phyloP scores from a whole-genome alignment of 2,113 vertebrate species.

The Nothobranchius furzeri region DNA sequence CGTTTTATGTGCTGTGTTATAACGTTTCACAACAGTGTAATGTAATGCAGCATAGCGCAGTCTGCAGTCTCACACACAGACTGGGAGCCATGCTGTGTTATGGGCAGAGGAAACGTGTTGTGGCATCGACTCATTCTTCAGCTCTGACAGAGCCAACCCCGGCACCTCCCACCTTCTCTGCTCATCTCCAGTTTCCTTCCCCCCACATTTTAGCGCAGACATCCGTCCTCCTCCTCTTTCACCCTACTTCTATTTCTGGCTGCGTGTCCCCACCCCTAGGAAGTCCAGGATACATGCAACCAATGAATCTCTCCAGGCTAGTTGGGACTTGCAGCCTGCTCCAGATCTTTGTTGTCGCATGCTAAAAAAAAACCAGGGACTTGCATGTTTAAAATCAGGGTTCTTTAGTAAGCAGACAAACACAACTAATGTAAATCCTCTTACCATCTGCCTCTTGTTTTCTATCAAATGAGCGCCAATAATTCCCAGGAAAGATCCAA shows the following conservation, averaged over 20 bases:
- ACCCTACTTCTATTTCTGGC: slow-evolving; percentile 76
- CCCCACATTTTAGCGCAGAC: slow-evolving; percentile 65
- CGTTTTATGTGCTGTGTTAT: not conserved
- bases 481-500: slow-evolving; percentile 98
- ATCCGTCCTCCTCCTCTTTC: slow-evolving; percentile 76
- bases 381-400: slow-evolving; percentile 20
- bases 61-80: not conserved
- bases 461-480: slow-evolving; percentile 97
- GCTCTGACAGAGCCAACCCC: slow-evolving; percentile 17
- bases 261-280: slow-evolving; percentile 44
- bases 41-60: not conserved
- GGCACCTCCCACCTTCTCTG: slow-evolving; percentile 43
- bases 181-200: slow-evolving; percentile 64
- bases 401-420: slow-evolving; percentile 11
- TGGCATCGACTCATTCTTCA: slow-evolving; percentile 46
- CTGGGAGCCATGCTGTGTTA: slow-evolving; percentile 9
- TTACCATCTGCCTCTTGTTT: slow-evolving; percentile 99
- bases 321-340: not conserved
- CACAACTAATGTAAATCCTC: slow-evolving; percentile 67
- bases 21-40: slow-evolving; percentile 9
- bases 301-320: slow-evolving; percentile 16
- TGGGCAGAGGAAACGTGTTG: slow-evolving; percentile 31
- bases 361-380: slow-evolving; percentile 7
- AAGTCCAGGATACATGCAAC: slow-evolving; percentile 47
- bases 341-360: slow-evolving; percentile 9